Conservation (phyloP, 1,140 invertebrate genomes). For the Cydia splendana region DNA sequence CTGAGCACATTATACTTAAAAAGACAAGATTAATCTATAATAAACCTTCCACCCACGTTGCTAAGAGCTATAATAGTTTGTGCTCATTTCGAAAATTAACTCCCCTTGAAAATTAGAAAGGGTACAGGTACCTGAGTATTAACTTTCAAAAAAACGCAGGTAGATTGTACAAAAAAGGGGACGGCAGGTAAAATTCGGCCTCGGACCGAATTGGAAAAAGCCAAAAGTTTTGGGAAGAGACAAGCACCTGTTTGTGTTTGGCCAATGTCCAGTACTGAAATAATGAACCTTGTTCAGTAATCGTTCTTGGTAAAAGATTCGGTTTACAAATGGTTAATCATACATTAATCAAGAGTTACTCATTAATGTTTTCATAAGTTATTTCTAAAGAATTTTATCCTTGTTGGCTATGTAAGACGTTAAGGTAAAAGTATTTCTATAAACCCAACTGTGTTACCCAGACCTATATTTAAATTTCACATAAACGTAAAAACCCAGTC, state of each 20-base stretch:
- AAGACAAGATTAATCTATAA: background rate
- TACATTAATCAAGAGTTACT: background rate
- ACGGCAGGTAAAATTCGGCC: conserved; percentile 13
- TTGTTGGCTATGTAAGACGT: no score
- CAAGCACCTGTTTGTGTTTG: background rate
- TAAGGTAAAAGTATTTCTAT: no score
- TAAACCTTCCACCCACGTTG: background rate
- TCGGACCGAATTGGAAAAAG: background rate
- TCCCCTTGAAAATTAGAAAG: conserved; percentile 21
- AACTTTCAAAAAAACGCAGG: conserved; percentile 29
- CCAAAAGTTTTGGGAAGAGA: conserved; percentile 5
- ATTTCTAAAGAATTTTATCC: no score
- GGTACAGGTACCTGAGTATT: conserved; percentile 6
- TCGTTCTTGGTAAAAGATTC: conserved; percentile 3
- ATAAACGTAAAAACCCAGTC: background rate
- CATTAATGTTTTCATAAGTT: no score
- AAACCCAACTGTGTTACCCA: background rate
- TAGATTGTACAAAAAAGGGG: conserved; percentile 28
- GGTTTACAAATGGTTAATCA: background rate
- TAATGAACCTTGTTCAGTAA: conserved; percentile 5
- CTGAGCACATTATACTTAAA: conserved; percentile 15
- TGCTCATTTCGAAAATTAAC: background rate
- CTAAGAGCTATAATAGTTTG: background rate
- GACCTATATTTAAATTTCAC: background rate
- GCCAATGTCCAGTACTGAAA: background rate